Evolutionary conservation across 2,797 vertebrate genomes (phyloP).

Genomic region (Diglossa cyanea): DNA sequence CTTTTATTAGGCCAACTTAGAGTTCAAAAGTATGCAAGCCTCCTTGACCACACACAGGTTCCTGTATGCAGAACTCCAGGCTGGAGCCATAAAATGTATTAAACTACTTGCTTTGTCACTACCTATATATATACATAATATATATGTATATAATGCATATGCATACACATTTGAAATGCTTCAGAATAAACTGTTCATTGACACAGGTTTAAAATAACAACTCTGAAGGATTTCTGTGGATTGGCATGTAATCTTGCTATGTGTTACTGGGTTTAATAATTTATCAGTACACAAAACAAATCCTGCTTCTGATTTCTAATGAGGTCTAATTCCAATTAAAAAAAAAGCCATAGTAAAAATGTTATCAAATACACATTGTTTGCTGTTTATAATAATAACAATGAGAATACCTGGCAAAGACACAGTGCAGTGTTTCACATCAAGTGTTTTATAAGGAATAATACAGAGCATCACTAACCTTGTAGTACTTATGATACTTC

Average conservation of each 20-base stretch:
- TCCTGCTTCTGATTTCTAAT: background rate
- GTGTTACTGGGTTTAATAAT: background rate
- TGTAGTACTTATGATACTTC: background rate
- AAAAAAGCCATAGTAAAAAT: background rate
- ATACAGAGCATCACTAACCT: background rate
- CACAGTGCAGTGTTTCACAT: background rate
- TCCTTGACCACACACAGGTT: constrained; percentile 50
- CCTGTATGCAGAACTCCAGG: constrained; percentile 18
- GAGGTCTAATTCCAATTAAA: background rate
- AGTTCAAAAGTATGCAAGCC: constrained; percentile 60
- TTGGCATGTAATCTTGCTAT: background rate
- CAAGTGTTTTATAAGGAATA: background rate
- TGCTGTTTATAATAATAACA: background rate
- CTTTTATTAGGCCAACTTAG: constrained; percentile 67
- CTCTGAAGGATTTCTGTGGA: constrained; percentile 17
- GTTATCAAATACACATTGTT: background rate
- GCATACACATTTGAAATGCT: background rate
- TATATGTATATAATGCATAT: background rate
- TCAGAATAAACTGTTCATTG: constrained; percentile 18
- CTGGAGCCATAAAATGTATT: constrained; percentile 24
- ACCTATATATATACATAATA: background rate
- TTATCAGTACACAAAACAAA: background rate
- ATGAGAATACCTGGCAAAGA: background rate
- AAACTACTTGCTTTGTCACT: constrained; percentile 50
- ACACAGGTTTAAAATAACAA: constrained; percentile 36